Evolutionary conservation across 2,797 vertebrate genomes (phyloP), one percentile per base, ranked within the genome.

Genomic region (Peromyscus melanophrys): DNA sequence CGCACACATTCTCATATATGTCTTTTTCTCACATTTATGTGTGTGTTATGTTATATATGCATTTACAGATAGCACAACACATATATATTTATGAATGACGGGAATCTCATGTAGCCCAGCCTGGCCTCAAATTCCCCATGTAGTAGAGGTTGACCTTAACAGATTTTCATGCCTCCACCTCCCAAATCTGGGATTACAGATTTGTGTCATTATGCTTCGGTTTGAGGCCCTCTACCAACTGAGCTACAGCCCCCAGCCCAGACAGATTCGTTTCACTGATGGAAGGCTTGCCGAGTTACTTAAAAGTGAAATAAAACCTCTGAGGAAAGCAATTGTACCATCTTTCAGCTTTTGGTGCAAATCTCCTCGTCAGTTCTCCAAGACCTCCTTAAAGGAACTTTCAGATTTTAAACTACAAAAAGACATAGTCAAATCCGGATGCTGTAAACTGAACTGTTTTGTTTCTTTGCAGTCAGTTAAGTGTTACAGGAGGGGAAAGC

Each of bases 391-490:
- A n/a, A 46, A 92, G 40, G 89, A 37, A 67, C 40, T 77, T 81
- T 57, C 61, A 85, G 52, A 52, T 57, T 77, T 49, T 37, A 29
- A 65, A 40, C 21, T 57, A 55, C 73, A 59, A 4, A 46, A 83
- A 73, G 31, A 55, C 4, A 0, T 27, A 40, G 52, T 46, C 37
- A 55, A 77, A 55, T 57, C 57, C 75, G 73, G 21, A 31, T 6
- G 2, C 10, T 89, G 61, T 46, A 37, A 69, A 96, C 55, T 95
- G 11, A 91, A 96, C 40, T 59, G 76, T 94, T 88, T 43, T 96
- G 49, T 96, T 90, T 97, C n/a, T 97, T 97, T 10, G 98, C 31
- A 27, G 3, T 96, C 96, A 25, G 46, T 81, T 88, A 76, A 94
- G 67, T 75, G 85, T 63, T 81, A 37, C 90, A 77, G 93, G 86